phyloP scores from a whole-genome alignment of 2,113 vertebrate species.

The Chionomys nivalis region DNA sequence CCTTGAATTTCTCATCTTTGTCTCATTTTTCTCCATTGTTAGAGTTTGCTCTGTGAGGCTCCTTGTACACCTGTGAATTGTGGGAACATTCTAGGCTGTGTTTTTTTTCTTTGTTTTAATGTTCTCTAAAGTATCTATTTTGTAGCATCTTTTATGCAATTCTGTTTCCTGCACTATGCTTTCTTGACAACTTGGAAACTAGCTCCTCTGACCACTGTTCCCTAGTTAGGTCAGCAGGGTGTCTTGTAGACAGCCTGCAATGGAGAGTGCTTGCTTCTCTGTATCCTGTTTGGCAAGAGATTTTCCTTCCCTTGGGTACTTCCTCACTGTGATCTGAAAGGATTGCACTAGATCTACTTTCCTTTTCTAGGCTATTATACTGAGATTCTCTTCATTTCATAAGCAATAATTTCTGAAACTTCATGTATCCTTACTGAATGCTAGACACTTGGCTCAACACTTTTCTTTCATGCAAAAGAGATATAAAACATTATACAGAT shows the following conservation, averaged over 20 bases:
- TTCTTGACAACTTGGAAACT: background rate
- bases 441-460: background rate
- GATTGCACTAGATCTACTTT: background rate
- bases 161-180: background rate
- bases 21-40: background rate
- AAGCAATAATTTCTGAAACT: constrained; percentile 4
- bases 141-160: background rate
- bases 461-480: background rate
- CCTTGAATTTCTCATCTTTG: background rate
- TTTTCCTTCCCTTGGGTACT: background rate
- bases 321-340: background rate
- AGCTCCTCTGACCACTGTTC: background rate
- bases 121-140: background rate
- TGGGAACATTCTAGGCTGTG: background rate
- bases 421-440: background rate
- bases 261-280: background rate
- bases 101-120: background rate
- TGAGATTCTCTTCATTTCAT: background rate
- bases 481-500: background rate
- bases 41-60: background rate
- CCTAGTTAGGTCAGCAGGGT: background rate
- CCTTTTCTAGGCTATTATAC: background rate
- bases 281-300: background rate
- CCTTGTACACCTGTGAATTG: background rate
- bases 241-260: background rate